phyloP scores from a whole-genome alignment of 2,797 vertebrate species.

The Danio albolineatus region DNA sequence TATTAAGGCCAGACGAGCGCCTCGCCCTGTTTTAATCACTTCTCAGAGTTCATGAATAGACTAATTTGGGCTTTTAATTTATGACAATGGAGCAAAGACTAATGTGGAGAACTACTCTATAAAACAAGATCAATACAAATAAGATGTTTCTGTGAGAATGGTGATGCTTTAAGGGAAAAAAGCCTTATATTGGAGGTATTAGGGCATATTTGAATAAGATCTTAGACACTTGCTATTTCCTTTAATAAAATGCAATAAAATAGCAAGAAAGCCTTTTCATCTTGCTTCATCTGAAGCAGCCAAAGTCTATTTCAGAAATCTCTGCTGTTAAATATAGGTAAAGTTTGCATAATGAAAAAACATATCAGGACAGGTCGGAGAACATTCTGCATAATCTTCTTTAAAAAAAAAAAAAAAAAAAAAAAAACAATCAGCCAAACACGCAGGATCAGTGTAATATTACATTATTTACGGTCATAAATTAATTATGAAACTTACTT shows the following conservation, averaged over 20 bases:
- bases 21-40: conserved; percentile 69
- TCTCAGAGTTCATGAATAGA: conserved; percentile 62
- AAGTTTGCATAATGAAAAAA: too few relatives aligned
- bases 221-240: not conserved
- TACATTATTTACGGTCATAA: too few relatives aligned
- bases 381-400: too few relatives aligned
- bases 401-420: too few relatives aligned
- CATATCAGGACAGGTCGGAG: too few relatives aligned
- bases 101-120: not conserved
- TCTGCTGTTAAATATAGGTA: too few relatives aligned
- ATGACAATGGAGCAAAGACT: conserved; percentile 11
- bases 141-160: not conserved
- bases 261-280: not conserved
- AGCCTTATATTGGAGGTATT: too few relatives aligned
- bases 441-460: too few relatives aligned
- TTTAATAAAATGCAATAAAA: not conserved
- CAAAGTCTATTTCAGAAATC: too few relatives aligned
- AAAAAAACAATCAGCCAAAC: too few relatives aligned
- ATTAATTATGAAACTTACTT: too few relatives aligned
- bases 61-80: conserved; percentile 62
- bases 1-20: conserved; percentile 75
- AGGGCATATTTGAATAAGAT: not conserved
- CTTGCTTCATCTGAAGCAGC: too few relatives aligned
- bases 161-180: not conserved
- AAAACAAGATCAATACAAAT: conserved; percentile 28